These are phyloP conservation scores for Scaptomyza caliginosa DNA, from an alignment of 2,888 invertebrate genomes.

Conservation along the genomic window DNA sequence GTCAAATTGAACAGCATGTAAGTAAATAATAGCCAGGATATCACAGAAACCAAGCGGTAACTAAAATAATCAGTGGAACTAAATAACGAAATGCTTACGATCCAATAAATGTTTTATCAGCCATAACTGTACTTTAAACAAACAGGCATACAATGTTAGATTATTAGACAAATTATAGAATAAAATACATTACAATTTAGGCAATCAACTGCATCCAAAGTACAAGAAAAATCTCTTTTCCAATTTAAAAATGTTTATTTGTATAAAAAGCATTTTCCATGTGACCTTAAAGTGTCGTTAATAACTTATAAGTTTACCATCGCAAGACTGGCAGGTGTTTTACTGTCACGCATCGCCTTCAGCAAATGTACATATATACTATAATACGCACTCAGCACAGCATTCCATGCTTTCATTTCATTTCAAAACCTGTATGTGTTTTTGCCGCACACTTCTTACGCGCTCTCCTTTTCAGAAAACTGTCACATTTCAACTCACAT, in stretches of 20 bases:
- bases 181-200: background rate
- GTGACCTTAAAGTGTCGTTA: slow-evolving; percentile 46
- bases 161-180: too few species aligned
- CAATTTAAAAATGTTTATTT: background rate
- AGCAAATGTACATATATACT: background rate
- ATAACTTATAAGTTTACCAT: slow-evolving; percentile 55
- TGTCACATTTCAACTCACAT: slow-evolving; percentile 80
- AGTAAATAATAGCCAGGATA: slow-evolving; percentile 40
- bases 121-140: too few species aligned
- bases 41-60: slow-evolving; percentile 3
- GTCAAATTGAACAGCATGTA: slow-evolving; percentile 75
- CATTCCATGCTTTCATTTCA: slow-evolving; percentile 17
- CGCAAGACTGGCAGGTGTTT: slow-evolving; percentile 33
- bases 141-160: too few species aligned
- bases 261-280: slow-evolving; percentile 1
- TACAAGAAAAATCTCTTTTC: background rate
- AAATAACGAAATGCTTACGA: slow-evolving; percentile 16
- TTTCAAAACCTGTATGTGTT: slow-evolving; percentile 1
- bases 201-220: background rate
- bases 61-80: slow-evolving; percentile 24
- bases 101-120: background rate
- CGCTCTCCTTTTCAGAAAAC: slow-evolving; percentile 56
- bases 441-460: background rate
- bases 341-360: slow-evolving; percentile 37
- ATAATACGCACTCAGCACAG: slow-evolving; percentile 14